Evolutionary conservation across 2,888 invertebrate genomes (phyloP).

Genomic region (Eulithis testata): DNA sequence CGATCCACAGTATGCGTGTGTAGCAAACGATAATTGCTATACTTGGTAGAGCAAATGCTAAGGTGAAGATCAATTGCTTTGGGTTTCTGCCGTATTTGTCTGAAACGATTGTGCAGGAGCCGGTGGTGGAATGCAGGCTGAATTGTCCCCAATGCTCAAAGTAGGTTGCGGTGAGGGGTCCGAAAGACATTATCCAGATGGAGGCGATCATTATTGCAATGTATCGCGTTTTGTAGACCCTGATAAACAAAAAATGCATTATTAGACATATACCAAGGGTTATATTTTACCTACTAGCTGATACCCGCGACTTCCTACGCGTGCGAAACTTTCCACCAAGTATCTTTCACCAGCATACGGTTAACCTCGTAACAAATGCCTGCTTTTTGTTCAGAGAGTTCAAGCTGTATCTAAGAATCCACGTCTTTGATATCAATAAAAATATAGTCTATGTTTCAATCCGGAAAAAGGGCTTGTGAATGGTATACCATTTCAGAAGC

Average conservation of each 20-base stretch:
- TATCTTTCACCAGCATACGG: no score
- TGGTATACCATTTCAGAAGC: no score
- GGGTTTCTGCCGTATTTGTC: conserved; percentile 88
- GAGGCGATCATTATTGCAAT: conserved; percentile 88
- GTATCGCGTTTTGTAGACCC: conserved; percentile 88
- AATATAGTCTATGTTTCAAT: no score
- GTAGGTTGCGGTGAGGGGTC: conserved; percentile 89
- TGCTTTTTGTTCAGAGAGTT: no score
- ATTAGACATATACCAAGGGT: neutral
- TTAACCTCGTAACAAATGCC: no score
- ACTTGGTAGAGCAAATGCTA: conserved; percentile 93
- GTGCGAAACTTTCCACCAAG: no score
- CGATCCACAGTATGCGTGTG: conserved; percentile 92
- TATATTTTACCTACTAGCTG: no score
- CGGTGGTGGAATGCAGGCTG: conserved; percentile 88
- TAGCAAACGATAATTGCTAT: conserved; percentile 92
- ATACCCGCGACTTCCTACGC: no score
- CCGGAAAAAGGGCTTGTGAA: no score
- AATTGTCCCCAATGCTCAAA: conserved; percentile 91
- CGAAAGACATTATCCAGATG: conserved; percentile 89
- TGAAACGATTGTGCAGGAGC: conserved; percentile 91
- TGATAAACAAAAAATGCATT: conserved; percentile 57
- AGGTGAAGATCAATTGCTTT: conserved; percentile 91
- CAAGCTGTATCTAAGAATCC: no score
- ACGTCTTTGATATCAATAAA: no score